A percentile compares a stretch with the other conserved stretches of the same genome.
phyloP scores from a whole-genome alignment of 37 sponge, comb jelly and placozoan species.

The Oopsacas minuta region DNA sequence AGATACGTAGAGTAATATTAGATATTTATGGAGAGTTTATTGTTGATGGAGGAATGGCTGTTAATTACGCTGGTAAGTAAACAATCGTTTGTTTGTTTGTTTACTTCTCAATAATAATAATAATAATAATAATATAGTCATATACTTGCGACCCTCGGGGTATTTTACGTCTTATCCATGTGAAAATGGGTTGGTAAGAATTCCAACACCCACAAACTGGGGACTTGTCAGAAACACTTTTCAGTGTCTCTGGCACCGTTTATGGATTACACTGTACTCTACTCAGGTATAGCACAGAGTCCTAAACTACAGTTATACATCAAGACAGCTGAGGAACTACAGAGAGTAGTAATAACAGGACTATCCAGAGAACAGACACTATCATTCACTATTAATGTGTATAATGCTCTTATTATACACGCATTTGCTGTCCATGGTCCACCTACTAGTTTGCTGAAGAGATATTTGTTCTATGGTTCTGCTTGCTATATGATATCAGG shows the following conservation, averaged over 20 bases:
- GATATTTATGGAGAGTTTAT: conserved; percentile 57
- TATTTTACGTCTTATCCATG: too few species aligned
- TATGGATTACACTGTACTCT: too few species aligned
- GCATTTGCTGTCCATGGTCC: conserved; percentile 80
- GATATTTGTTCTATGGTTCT: conserved; percentile 29
- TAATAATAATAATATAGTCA: background rate
- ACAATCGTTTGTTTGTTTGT: background rate
- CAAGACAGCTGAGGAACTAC: conserved; percentile 66
- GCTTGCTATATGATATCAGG: background rate
- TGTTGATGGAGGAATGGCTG: conserved; percentile 47
- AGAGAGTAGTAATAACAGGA: conserved; percentile 48
- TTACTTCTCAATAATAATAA: background rate
- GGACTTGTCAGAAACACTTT: too few species aligned
- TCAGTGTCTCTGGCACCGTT: too few species aligned
- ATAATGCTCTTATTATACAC: conserved; percentile 91
- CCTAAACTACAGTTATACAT: conserved; percentile 73
- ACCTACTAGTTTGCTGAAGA: conserved; percentile 51
- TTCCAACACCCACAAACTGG: too few species aligned
- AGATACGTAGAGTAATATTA: conserved; percentile 58
- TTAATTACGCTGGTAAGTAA: conserved; percentile 18
- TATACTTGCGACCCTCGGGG: too few species aligned
- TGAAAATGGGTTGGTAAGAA: too few species aligned
- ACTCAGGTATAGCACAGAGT: conserved; percentile 69
- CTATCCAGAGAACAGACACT: conserved; percentile 54
- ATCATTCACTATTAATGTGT: conserved; percentile 88